A percentile compares a stretch with the other conserved stretches of the same genome.
Conservation (phyloP, 2,113 vertebrate species). For the Corythornis vintsioides region DNA sequence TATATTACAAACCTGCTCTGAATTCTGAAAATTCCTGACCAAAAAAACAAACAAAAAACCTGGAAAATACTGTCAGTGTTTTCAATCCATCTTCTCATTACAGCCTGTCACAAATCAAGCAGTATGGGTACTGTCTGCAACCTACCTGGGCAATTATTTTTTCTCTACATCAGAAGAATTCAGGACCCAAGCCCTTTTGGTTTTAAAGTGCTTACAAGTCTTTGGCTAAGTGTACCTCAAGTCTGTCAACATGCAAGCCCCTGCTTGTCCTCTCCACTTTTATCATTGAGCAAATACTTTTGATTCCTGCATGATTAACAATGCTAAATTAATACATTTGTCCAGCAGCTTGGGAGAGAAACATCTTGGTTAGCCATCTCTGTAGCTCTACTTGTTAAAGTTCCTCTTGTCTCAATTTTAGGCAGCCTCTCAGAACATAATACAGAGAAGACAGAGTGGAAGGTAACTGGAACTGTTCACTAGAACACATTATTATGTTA, state of each 20-base stretch:
- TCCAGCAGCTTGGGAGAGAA: background rate
- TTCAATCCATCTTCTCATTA: background rate
- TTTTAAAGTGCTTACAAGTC: background rate
- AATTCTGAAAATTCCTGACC: background rate
- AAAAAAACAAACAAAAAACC: background rate
- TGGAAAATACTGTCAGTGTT: background rate
- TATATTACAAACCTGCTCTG: background rate
- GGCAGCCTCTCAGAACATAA: background rate
- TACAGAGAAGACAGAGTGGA: background rate
- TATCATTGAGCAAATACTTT: background rate
- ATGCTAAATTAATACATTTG: background rate
- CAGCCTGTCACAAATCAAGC: background rate
- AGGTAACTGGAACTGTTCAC: slow-evolving; percentile 15
- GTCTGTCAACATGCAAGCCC: background rate
- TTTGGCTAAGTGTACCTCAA: background rate
- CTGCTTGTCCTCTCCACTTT: slow-evolving; percentile 5
- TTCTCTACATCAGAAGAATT: background rate
- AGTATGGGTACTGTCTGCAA: background rate
- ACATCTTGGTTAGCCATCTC: background rate
- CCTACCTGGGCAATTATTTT: background rate
- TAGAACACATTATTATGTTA: slow-evolving; percentile 35
- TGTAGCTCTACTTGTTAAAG: background rate
- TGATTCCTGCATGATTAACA: background rate
- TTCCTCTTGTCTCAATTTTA: background rate
- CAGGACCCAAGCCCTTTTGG: background rate